Base-by-base conservation (phyloP, 2,113 vertebrate genomes). In the Rutilus rutilus region DNA sequence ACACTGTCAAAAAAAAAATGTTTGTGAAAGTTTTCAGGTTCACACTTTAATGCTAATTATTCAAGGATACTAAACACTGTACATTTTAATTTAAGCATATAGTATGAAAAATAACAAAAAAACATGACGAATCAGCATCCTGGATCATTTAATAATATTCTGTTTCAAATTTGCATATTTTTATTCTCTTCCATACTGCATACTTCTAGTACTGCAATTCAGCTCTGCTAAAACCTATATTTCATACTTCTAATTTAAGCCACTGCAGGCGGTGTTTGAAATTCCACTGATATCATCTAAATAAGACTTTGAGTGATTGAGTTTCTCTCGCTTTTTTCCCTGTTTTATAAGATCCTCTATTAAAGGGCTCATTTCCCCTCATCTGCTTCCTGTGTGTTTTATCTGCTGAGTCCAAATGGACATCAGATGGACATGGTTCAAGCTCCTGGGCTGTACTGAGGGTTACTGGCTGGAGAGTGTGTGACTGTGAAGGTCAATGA, bases 311-410 rank as follows among this genome's bases (percentile, higher is more conserved):
- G 39, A 79, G 25, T 65, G 27, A 78, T 36, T n/a, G 45, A 39
- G 75, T 78, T 76, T 27, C 52, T 77, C 74, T 86, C 27, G 45
- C 77, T 6, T 33, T 79, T 73, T n/a, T n/a, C 4, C 69, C 81
- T 76, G 87, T 87, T 92, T 91, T 93, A 91, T 93, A 90, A 92
- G 91, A 36, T 80, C 90, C 85, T 73, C 88, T 89, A 94, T 95
- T 94, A 93, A 94, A 94, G 89, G 94, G 67, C 89, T 94, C 92
- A 94, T 95, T 94, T 93, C 89, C 91, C 89, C 89, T 93, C 90
- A 90, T 91, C 92, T 93, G 93, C 90, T 93, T 91, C 87, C 83
- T 57, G 25, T 52, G 25, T 83, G 50, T 30, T 91, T 90, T 88
- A 90, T 90, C 87, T 88, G 88, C 85, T 73, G 86, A 86, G 88